Base-by-base conservation (phyloP, 2,113 vertebrate species). In the Chaetodon trifascialis region DNA sequence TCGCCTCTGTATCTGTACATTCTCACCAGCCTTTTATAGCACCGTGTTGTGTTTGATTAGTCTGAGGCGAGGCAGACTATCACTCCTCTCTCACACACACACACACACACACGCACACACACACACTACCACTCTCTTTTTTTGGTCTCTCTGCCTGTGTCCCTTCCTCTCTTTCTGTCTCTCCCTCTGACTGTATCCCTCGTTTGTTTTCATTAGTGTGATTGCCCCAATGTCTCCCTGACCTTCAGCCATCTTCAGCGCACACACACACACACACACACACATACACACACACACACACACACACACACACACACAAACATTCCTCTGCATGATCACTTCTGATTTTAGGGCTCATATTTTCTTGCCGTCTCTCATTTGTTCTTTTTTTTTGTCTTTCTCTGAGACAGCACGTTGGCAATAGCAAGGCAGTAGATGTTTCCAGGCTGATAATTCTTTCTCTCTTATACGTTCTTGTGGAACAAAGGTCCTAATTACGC, bases 201-300 rank as follows among this genome's bases (percentile, higher is more conserved):
- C 95, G 86, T 96, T 96, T 95, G 94, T 96, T 96, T 95, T 96
- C 95, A 95, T 96, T 96, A 96, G 88, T 64, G 88, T 96, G 94
- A 96, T 95, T 94, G 93, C 91, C 88, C 93, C 93, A 94, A 89
- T 89, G 94, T 95, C 94, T 94, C 80, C 40, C 84, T 92, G 94
- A 95, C 94, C 95, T 95, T 96, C 94, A 94, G 88, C 90, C 85
- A 91, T 94, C 90, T 87, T 92, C 80, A 66, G 56, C 55, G 8
- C 70, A 69, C 47, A 52, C 60, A 58, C 64, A 59, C 73, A 68
- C 23, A 82, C 68, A 65, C 19, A 44, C 19, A 55, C 56, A 59
- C 36, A 86, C 75, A 75, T 40, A 52, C 60, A 58, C 65, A 59
- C 67, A 68, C 23, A 82, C 36, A 66, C 49, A 34, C 67, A 68